Conservation (phyloP, 2,113 vertebrate species). For the Amblyornis subalaris region DNA sequence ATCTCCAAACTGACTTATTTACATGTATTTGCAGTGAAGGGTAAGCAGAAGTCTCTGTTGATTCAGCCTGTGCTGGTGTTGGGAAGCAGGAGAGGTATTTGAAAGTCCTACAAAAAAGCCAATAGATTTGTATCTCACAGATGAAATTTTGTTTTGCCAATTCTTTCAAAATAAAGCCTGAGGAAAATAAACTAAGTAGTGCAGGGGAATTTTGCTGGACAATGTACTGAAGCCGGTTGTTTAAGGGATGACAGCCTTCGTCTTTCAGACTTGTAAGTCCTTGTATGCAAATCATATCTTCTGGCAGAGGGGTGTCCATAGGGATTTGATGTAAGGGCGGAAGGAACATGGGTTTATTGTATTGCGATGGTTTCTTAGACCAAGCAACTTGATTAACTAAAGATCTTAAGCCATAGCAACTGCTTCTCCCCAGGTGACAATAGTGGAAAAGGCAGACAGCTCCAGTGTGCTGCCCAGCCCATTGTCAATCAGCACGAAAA, state of each 20-base stretch:
- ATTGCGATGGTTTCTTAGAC: background rate
- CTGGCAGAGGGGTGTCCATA: accelerated
- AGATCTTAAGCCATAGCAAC: background rate
- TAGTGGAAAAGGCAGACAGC: constrained; percentile 98
- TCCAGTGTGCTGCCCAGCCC: constrained; percentile 95
- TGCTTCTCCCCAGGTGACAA: constrained; percentile 83
- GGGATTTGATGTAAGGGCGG: background rate
- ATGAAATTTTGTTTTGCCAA: background rate
- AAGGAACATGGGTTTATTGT: background rate
- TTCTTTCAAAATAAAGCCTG: background rate
- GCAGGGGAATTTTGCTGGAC: background rate
- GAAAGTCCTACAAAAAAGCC: background rate
- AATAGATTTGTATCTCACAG: background rate
- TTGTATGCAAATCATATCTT: background rate
- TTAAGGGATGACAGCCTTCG: background rate
- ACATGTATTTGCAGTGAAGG: background rate
- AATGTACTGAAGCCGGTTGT: background rate
- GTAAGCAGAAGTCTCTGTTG: background rate
- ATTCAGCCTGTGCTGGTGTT: background rate
- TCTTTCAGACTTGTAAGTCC: background rate
- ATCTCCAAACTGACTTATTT: background rate
- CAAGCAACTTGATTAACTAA: background rate
- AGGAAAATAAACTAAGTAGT: background rate
- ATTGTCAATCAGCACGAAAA: constrained; percentile 95
- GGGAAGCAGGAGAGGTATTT: background rate